Evolutionary conservation across 2,888 invertebrate genomes (phyloP).

Genomic region (Neoitamus cyanurus): DNA sequence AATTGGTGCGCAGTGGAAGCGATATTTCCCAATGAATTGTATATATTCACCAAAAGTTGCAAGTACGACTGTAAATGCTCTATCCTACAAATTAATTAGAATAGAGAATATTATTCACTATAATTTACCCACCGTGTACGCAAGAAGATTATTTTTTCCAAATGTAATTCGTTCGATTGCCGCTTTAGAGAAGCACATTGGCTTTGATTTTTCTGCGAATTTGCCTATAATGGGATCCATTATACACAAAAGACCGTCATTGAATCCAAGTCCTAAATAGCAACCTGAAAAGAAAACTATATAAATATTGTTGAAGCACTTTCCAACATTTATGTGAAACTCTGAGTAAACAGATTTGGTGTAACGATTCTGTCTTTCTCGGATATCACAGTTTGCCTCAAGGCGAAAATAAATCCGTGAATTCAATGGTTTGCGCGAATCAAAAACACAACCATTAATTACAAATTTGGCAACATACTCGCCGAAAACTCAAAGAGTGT

Average conservation of each 20-base stretch:
- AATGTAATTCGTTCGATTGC: background rate
- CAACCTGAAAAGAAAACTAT: conserved; percentile 62
- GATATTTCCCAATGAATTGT: conserved; percentile 73
- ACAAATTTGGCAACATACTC: too few relatives aligned
- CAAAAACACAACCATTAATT: too few relatives aligned
- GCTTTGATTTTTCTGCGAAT: conserved; percentile 64
- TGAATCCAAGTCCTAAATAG: conserved; percentile 71
- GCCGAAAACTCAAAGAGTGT: too few relatives aligned
- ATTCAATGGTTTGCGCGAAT: too few relatives aligned
- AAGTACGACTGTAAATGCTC: conserved; percentile 68
- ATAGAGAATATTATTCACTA: background rate
- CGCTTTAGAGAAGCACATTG: conserved; percentile 66
- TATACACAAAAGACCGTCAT: conserved; percentile 71
- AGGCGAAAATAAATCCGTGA: too few relatives aligned
- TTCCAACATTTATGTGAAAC: too few relatives aligned
- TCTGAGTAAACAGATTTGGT: too few relatives aligned
- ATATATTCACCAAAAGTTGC: conserved; percentile 67
- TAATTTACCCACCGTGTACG: background rate
- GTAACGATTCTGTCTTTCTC: too few relatives aligned
- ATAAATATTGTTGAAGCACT: too few relatives aligned
- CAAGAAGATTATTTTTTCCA: background rate
- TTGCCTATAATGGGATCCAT: conserved; percentile 71
- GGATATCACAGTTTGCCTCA: too few relatives aligned
- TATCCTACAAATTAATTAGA: conserved; percentile 66
- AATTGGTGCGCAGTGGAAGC: conserved; percentile 72